A percentile compares a stretch with the other conserved stretches of the same genome.
Conservation (phyloP, 2,888 invertebrate genomes). For the Sminthurinus aureus region DNA sequence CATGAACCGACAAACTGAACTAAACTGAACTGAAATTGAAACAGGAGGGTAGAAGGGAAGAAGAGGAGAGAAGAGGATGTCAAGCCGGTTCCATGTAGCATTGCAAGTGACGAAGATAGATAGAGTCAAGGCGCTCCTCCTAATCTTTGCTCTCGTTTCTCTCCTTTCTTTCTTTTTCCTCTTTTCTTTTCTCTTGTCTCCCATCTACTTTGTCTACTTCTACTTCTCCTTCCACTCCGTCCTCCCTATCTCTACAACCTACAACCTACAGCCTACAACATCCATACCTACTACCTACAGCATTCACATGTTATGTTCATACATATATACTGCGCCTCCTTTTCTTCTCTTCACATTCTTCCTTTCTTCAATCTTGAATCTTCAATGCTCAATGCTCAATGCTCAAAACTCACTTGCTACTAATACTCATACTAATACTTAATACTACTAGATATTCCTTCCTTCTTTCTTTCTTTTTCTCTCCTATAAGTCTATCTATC, state of each 20-base stretch:
- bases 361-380: background rate
- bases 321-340: conserved; percentile 8
- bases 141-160: conserved; percentile 58
- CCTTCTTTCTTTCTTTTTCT: background rate
- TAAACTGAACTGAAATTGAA: background rate
- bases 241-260: conserved; percentile 1
- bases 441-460: background rate
- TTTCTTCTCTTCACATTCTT: background rate
- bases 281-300: too few species aligned
- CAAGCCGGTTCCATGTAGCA: conserved; percentile 55
- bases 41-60: conserved; percentile 8
- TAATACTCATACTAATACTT: background rate
- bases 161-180: conserved; percentile 25
- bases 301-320: too few species aligned
- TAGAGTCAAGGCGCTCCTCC: conserved; percentile 57
- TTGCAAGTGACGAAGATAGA: conserved; percentile 60
- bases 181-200: conserved; percentile 28
- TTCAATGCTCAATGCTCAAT: too few species aligned
- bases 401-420: background rate
- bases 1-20: too few species aligned
- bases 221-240: background rate
- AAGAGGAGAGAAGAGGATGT: conserved; percentile 27
- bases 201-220: conserved; percentile 19
- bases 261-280: too few species aligned
- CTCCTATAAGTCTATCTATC: background rate